Evolutionary conservation across 2,113 vertebrate species (phyloP), one percentile per base, ranked within the genome.

Genomic region (Sylvia atricapilla): DNA sequence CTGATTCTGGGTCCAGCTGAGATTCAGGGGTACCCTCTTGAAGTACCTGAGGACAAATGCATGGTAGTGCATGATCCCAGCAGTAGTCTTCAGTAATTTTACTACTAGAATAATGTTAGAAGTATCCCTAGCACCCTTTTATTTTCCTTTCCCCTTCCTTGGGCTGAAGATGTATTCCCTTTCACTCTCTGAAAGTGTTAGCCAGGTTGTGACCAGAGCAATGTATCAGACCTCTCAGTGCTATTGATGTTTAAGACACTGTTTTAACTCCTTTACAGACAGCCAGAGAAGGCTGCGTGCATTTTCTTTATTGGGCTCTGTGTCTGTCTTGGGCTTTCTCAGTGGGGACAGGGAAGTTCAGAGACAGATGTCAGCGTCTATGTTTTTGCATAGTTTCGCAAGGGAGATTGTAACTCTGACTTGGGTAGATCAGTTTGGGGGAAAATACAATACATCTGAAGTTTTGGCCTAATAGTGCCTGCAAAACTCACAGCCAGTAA

Each of bases 341-440:
- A 91, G 10, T 31, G 76, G 77, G 41, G 27, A 63, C 35, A 37
- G 16, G 11, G 21, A 22, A 85, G 44, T 60, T 87, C 41, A 60
- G 52, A 58, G 37, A 37, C 15, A 44, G 11, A 10, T 69, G 8
- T 33, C 60, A 87, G 30, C 41, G 28, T 22, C 30, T 56, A 6
- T 30, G 0, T 50, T 70, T 63, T 70, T 67, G 85, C 16, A 5
- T 2, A 35, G 25, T 27, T n/a, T n/a, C 52, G 22, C 44, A 47
- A 19, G 47, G 70, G 30, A 60, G 16, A 56, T 58, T 78, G 28
- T 10, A 46, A 3, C 24, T 75, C 21, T 76, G 41, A 27, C 13
- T n/a, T 41, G 19, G 9, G 6, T 60, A 7, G 5, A 3, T 64
- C 2, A 2, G 31, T 87, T 46, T 18, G 6, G 4, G 1, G 8